These are phyloP conservation scores for Sylvietta virens DNA, from an alignment of 2,113 vertebrate species.

Conservation along the genomic window DNA sequence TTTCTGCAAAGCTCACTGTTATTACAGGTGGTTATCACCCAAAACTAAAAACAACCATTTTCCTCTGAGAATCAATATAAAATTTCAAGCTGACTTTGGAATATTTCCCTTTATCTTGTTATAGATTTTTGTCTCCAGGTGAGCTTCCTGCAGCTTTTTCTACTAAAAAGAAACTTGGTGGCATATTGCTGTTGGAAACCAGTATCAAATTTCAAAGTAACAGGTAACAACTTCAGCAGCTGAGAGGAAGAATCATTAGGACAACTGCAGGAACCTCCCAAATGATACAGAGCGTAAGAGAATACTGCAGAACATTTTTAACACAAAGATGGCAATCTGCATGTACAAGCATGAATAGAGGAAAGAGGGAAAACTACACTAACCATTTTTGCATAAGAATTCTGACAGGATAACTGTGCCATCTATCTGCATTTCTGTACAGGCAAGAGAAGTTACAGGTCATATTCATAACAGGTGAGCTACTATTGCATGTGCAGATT, in stretches of 20 bases:
- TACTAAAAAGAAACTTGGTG: neutral
- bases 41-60: neutral
- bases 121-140: neutral
- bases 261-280: neutral
- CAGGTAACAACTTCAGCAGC: neutral
- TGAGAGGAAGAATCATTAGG: neutral
- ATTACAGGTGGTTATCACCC: neutral
- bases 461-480: neutral
- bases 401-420: neutral
- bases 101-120: neutral
- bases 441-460: neutral
- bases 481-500: neutral
- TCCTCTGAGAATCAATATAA: neutral
- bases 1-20: neutral
- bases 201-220: neutral
- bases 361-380: neutral
- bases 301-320: neutral
- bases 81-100: neutral
- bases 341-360: neutral
- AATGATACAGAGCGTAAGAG: neutral
- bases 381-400: neutral
- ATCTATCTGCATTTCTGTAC: neutral
- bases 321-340: neutral
- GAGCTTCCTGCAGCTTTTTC: neutral
- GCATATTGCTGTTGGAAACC: neutral